Evolutionary conservation across 1,140 invertebrate species (phyloP).

Genomic region (Drosophila virilis): DNA sequence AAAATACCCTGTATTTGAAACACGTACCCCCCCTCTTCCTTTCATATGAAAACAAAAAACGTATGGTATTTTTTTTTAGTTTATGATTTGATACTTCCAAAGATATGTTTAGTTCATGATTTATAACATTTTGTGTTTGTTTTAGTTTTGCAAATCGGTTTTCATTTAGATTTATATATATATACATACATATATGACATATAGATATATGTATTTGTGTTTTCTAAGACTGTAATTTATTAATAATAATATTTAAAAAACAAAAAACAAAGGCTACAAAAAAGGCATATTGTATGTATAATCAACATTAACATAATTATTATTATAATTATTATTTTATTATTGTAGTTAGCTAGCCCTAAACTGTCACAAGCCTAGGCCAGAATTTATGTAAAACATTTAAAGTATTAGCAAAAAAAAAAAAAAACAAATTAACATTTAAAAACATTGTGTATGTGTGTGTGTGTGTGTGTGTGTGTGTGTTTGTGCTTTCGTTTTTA

Average conservation of each 20-base stretch:
- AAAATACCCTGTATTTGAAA: conserved; percentile 17
- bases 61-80: conserved; percentile 63
- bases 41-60: conserved; percentile 12
- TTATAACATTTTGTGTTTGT: conserved; percentile 55
- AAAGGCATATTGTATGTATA: conserved; percentile 35
- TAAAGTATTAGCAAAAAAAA: conserved; percentile 25
- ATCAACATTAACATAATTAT: conserved; percentile 31
- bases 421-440: conserved; percentile 16
- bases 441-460: conserved; percentile 5
- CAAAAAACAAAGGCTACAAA: not conserved
- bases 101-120: conserved; percentile 74
- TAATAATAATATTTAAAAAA: conserved; percentile 51
- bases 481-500: conserved; percentile 4
- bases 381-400: conserved; percentile 46
- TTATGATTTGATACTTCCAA: conserved; percentile 80
- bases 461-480: conserved; percentile 3
- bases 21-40: not conserved
- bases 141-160: conserved; percentile 46
- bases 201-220: conserved; percentile 21
- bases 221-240: conserved; percentile 79
- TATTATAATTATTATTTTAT: conserved; percentile 19
- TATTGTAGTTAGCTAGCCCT: conserved; percentile 37
- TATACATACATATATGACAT: not conserved
- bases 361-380: conserved; percentile 51
- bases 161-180: conserved; percentile 20